phyloP scores from a whole-genome alignment of 2,113 vertebrate genomes.

The Prunella himalayana region DNA sequence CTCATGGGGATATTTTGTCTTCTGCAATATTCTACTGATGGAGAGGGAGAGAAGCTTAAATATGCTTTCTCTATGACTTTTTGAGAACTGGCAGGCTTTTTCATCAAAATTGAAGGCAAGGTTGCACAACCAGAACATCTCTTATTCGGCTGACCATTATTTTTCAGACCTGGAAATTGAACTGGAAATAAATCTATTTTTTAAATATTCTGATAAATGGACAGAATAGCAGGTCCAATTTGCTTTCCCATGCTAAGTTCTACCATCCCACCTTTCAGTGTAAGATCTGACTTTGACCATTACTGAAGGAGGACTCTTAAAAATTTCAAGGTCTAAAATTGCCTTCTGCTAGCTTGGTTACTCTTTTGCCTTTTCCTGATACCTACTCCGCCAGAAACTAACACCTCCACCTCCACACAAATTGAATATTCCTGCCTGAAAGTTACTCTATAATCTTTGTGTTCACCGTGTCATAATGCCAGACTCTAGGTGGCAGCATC shows the following conservation, averaged over 20 bases:
- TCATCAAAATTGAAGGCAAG: background rate
- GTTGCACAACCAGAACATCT: background rate
- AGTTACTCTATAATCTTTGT: background rate
- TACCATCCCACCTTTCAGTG: background rate
- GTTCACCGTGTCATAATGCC: background rate
- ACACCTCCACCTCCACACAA: background rate
- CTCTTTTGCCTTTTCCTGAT: background rate
- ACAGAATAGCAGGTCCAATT: background rate
- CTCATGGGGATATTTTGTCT: constrained; percentile 20
- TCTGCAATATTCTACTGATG: background rate
- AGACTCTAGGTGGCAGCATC: constrained; percentile 70
- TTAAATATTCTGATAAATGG: background rate
- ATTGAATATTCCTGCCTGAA: background rate
- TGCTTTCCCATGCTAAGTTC: background rate
- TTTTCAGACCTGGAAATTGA: constrained; percentile 7
- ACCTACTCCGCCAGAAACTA: background rate
- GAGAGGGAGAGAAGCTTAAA: background rate
- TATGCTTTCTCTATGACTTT: background rate
- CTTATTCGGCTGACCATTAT: background rate
- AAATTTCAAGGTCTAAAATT: background rate
- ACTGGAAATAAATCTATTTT: background rate
- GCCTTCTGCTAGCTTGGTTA: background rate
- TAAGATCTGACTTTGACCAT: background rate
- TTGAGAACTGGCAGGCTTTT: background rate
- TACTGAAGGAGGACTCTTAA: background rate